Conservation (phyloP, 2,888 invertebrate genomes). For the Trilocha varians region DNA sequence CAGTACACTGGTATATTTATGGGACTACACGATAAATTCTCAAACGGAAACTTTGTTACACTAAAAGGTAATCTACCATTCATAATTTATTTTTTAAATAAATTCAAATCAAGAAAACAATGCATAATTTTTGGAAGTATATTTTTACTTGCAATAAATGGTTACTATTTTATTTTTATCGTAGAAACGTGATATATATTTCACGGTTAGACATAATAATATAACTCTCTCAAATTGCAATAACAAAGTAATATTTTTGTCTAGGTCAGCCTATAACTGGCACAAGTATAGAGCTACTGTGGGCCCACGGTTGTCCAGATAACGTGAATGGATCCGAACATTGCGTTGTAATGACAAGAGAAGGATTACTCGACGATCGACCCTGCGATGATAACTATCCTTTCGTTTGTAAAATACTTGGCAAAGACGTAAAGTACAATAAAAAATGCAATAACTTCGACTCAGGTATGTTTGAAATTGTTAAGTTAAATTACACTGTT, state of each 20-base stretch:
- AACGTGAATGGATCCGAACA: conserved; percentile 28
- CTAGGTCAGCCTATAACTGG: conserved; percentile 29
- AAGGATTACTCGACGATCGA: conserved; percentile 35
- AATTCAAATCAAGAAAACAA: no score
- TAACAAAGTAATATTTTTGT: no score
- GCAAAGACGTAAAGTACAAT: conserved; percentile 26
- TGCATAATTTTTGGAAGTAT: no score
- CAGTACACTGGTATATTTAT: conserved; percentile 35
- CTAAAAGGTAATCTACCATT: conserved; percentile 35
- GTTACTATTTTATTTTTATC: no score
- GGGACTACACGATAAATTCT: conserved; percentile 36
- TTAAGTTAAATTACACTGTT: no score
- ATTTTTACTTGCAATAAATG: no score
- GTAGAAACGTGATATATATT: no score
- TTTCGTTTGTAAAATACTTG: conserved; percentile 36
- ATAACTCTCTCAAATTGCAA: no score
- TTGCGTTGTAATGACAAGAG: conserved; percentile 40
- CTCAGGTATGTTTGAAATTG: conserved; percentile 19
- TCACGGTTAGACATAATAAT: no score
- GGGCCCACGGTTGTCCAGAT: conserved; percentile 35
- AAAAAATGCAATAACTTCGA: conserved; percentile 33
- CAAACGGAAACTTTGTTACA: conserved; percentile 33
- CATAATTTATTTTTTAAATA: no score
- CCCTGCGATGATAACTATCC: conserved; percentile 31
- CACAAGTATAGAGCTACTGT: conserved; percentile 33